phyloP scores from a whole-genome alignment of 2,888 invertebrate species.

The Drosophila mulleri region DNA sequence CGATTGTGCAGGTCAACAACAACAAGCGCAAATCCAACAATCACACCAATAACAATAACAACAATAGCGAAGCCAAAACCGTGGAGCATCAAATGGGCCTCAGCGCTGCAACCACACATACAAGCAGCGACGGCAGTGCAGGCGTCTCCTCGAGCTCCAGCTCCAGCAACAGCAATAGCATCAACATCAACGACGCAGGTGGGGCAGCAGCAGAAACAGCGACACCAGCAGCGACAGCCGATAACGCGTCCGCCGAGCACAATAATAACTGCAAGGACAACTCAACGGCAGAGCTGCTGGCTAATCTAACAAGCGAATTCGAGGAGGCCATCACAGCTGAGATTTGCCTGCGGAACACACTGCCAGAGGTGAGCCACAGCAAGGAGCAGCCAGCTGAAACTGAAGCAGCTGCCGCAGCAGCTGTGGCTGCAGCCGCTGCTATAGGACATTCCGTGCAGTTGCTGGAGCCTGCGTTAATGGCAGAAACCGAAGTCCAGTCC shows the following conservation, averaged over 20 bases:
- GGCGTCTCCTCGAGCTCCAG: slow-evolving; percentile 30
- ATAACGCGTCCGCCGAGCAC: slow-evolving; percentile 41
- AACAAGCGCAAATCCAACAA: slow-evolving; percentile 57
- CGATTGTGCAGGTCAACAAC: slow-evolving; percentile 25
- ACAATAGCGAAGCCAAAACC: slow-evolving; percentile 32
- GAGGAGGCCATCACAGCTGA: slow-evolving; percentile 82
- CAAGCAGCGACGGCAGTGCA: slow-evolving; percentile 59
- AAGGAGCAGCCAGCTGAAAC: slow-evolving; percentile 48
- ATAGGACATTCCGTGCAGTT: slow-evolving; percentile 12
- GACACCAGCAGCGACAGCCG: slow-evolving; percentile 46
- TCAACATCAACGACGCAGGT: slow-evolving; percentile 34
- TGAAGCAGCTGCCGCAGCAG: slow-evolving; percentile 5
- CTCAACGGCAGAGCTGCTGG: slow-evolving; percentile 77
- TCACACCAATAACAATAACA: slow-evolving; percentile 13
- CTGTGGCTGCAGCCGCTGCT: slow-evolving; percentile 23
- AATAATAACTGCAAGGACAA: slow-evolving; percentile 71
- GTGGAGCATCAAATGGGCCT: slow-evolving; percentile 78
- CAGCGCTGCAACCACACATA: slow-evolving; percentile 66
- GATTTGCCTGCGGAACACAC: slow-evolving; percentile 81
- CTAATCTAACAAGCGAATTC: slow-evolving; percentile 78
- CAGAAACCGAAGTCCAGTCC: slow-evolving; percentile 28
- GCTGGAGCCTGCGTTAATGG: slow-evolving; percentile 46
- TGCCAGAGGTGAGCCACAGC: slow-evolving; percentile 71
- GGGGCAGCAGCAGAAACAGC: slow-evolving; percentile 15
- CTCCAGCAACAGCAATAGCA: slow-evolving; percentile 1